phyloP scores from a whole-genome alignment of 2,797 vertebrate species.

The Leucoraja ocellata region DNA sequence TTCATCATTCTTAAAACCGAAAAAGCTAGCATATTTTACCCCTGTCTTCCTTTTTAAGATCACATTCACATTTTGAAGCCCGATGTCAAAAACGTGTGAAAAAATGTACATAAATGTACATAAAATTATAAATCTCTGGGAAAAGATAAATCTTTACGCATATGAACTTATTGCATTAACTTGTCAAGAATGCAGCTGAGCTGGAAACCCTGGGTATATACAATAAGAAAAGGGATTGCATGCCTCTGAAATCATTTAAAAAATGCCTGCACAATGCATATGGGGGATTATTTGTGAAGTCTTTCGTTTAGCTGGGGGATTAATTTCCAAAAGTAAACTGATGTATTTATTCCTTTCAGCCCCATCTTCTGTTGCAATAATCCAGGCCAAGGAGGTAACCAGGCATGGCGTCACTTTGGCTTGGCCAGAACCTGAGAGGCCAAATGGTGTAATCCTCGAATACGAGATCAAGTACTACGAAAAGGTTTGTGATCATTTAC shows the following conservation, averaged over 20 bases:
- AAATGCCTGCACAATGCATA: not conserved
- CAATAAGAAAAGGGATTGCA: not conserved
- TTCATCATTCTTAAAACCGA: slow-evolving; percentile 1
- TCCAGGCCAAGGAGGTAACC: slow-evolving; percentile 91
- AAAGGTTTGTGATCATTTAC: slow-evolving; percentile 66
- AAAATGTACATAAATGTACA: not conserved
- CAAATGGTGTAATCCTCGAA: slow-evolving; percentile 92
- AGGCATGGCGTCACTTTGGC: slow-evolving; percentile 86
- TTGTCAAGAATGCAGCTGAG: not conserved
- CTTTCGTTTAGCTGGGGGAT: not conserved
- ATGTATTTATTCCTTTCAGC: slow-evolving; percentile 56
- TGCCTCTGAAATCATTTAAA: not conserved
- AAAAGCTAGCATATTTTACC: not conserved
- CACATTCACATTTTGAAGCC: not conserved
- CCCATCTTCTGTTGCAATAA: slow-evolving; percentile 82
- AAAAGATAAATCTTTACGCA: not conserved
- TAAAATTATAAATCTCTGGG: not conserved
- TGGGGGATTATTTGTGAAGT: not conserved
- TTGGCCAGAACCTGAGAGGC: slow-evolving; percentile 87
- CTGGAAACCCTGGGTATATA: not conserved
- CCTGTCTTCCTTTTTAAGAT: not conserved
- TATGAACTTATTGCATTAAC: not conserved
- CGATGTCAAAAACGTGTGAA: not conserved
- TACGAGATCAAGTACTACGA: slow-evolving; percentile 98
- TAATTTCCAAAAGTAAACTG: not conserved